Base-by-base conservation (phyloP, 2,113 vertebrate species). In the Ictalurus furcatus region DNA sequence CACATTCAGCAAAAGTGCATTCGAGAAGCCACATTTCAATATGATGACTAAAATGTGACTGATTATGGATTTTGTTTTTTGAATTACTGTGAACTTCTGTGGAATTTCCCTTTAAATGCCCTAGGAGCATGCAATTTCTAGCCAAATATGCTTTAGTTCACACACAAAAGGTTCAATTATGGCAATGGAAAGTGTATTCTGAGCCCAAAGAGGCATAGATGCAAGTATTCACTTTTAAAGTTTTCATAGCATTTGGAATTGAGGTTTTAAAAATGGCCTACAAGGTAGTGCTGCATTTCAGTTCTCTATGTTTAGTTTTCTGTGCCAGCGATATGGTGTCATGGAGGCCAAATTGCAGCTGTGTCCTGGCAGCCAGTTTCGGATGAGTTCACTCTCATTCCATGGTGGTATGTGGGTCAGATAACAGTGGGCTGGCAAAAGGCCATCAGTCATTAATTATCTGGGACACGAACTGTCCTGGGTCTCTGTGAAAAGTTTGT, bases 291-390 rank as follows among this genome's bases (percentile, higher is more conserved):
- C 79, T 21, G 28, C 14, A 81, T 30, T 81, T 81, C 52, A 48
- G 40, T 48, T 78, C 52, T 78, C 74, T 56, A 19, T 81, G 52
- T 19, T n/a, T 14, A 7, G 30, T 48, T 48, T 44, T 48, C 6
- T 48, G 44, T 58, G 79, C 3, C n/a, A 48, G n/a, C 34, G 17
- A 59, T 58, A 59, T 37, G n/a, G 54, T 59, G 16, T 82, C 79
- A 58, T 80, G 1, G 12, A 34, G 44, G 11, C 40, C 23, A 21
- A 76, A 81, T 34, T 2, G 16, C 79, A 81, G 79, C 79, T 21
- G n/a, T 82, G 54, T 37, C 54, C 80, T 82, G n/a, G 54, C 79
- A 81, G 52, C 79, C n/a, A 81, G 54, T 34, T 30, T 81, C n/a
- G 4, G 19, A 81, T 34, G 54, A 81, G 54, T 34, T 58, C 54